These are phyloP conservation scores for Anthonomus grandis DNA, from an alignment of 1,140 invertebrate genomes.

Conservation along the genomic window DNA sequence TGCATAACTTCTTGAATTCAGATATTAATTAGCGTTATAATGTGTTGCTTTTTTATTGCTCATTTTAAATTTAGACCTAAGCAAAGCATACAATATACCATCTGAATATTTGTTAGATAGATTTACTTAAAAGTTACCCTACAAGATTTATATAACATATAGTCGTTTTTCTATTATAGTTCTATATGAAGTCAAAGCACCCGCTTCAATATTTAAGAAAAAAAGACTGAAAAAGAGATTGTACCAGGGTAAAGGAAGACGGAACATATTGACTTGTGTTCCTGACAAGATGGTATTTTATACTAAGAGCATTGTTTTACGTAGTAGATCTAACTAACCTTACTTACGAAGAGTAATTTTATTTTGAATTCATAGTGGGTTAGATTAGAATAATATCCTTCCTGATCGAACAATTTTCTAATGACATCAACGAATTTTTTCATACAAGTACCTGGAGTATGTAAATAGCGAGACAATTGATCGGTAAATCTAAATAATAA, in stretches of 20 bases:
- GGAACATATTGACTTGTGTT: too few relatives aligned
- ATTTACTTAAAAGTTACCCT: slow-evolving; percentile 15
- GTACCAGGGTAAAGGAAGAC: too few relatives aligned
- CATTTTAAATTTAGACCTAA: neutral
- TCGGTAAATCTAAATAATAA: too few relatives aligned
- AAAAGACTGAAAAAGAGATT: slow-evolving; percentile 1
- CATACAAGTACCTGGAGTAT: too few relatives aligned
- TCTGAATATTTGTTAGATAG: slow-evolving; percentile 1
- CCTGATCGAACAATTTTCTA: too few relatives aligned
- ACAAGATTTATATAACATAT: slow-evolving; percentile 15
- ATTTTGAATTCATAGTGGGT: neutral
- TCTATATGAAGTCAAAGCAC: slow-evolving; percentile 22
- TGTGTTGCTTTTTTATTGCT: neutral
- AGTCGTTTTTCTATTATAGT: slow-evolving; percentile 5
- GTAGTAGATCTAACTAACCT: neutral
- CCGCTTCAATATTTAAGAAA: slow-evolving; percentile 10
- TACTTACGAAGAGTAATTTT: neutral
- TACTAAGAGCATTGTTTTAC: neutral
- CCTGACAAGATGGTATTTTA: neutral
- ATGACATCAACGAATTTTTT: too few relatives aligned
- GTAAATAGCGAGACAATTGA: too few relatives aligned
- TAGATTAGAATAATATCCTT: too few relatives aligned
- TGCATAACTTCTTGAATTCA: too few relatives aligned
- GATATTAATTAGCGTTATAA: neutral
- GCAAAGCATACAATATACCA: neutral